Evolutionary conservation across 2,113 vertebrate species (phyloP), one percentile per base, ranked within the genome.

Genomic region (Cottus gobio): DNA sequence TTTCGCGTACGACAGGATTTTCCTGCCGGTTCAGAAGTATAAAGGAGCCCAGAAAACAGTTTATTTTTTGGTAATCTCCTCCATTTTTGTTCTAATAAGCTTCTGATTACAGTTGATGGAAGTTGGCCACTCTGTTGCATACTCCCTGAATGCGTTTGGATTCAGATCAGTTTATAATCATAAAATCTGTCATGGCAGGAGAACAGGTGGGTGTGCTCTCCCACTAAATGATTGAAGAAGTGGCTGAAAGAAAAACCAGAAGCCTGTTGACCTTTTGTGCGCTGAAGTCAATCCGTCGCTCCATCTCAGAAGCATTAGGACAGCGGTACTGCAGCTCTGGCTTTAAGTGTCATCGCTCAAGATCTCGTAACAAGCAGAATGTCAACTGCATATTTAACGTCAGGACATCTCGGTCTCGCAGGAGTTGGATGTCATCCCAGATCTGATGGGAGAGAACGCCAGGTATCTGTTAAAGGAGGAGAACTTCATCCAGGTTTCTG

Each of bases 401-500:
- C 28, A 31, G 67, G 16, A 24, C 77, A 13, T 77, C 70, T 90
- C 34, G 62, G 54, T 82, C 71, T 91, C 77, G 37, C 87, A 95
- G 94, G 72, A 90, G 84, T 82, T 95, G 87, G 89, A 95, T 20
- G n/a, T 93, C 12, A 5, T 94, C 73, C 85, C 90, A 68, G 88
- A 91, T 71, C 62, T 88, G 54, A 77, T 26, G 22, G 87, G 87
- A 82, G 85, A 84, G 65, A 84, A 88, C 24, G 13, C 46, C 79
- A 70, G 71, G 28, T 84, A 67, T 80, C 86, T 92, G 52, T 60
- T 85, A 34, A 86, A 90, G 71, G 86, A 79, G 36, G 91, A 76
- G 80, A 96, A 95, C 91, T 93, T 95, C 77, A 93, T 96, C 87
- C 91, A 91, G 62, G 16, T 96, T 83, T 93, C 93, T 82, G 95